Conservation (phyloP, 2,888 invertebrate genomes). For the Muschampia staudingeri region DNA sequence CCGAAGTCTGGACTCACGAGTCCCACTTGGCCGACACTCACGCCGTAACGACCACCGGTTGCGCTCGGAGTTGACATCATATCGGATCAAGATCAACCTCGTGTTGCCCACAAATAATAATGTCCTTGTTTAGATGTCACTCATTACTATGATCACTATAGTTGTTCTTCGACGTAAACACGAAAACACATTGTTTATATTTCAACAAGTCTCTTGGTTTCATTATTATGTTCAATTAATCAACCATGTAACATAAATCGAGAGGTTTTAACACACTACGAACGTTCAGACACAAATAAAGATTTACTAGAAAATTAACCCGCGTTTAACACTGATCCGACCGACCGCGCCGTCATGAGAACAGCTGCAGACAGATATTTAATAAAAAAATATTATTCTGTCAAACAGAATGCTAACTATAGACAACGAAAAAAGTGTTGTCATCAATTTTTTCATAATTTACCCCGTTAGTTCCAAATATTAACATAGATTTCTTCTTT, state of each 20-base stretch:
- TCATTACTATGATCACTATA: conserved; percentile 51
- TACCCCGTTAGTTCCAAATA: too few species aligned
- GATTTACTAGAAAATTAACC: conserved; percentile 29
- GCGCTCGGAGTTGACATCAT: conserved; percentile 82
- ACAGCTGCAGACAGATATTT: conserved; percentile 28
- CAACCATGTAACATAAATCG: neutral
- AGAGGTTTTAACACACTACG: conserved; percentile 1
- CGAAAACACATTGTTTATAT: conserved; percentile 28
- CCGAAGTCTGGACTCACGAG: conserved; percentile 76
- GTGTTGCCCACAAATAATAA: conserved; percentile 46
- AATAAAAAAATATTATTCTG: neutral
- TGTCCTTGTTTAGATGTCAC: conserved; percentile 68
- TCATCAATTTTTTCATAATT: neutral
- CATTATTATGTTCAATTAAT: conserved; percentile 15
- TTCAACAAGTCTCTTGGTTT: neutral
- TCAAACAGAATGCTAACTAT: neutral
- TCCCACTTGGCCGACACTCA: conserved; percentile 76
- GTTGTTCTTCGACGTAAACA: conserved; percentile 40
- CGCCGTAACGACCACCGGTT: conserved; percentile 74
- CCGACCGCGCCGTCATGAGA: conserved; percentile 16
- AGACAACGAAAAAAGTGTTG: conserved; percentile 20
- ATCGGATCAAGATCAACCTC: conserved; percentile 49
- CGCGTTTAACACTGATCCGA: conserved; percentile 4
- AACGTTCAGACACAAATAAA: conserved; percentile 35
- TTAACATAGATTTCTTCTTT: too few species aligned